Conservation (phyloP, 2,113 vertebrate species). For the Aptenodytes patagonicus region DNA sequence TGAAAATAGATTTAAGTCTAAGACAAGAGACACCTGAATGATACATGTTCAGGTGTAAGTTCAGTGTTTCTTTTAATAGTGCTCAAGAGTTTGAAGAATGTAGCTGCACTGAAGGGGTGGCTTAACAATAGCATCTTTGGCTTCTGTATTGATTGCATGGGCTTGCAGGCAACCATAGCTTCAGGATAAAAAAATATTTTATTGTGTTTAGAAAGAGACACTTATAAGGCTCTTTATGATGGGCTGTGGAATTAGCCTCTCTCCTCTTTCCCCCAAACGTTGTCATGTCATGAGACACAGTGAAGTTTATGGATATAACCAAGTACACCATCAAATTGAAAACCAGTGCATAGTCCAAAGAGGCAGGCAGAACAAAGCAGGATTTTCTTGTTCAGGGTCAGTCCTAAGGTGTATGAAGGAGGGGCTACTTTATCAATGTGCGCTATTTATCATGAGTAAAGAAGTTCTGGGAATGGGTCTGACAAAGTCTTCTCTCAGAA, state of each 20-base stretch:
- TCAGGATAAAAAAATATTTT: background rate
- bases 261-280: accelerated
- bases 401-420: background rate
- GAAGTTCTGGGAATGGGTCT: background rate
- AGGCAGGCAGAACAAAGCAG: background rate
- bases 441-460: background rate
- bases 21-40: background rate
- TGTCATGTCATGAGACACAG: background rate
- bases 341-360: background rate
- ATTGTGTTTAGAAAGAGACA: background rate
- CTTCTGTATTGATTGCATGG: background rate
- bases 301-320: background rate
- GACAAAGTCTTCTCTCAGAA: background rate
- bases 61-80: background rate
- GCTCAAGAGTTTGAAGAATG: background rate
- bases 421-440: background rate
- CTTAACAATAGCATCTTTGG: background rate
- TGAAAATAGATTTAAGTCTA: background rate
- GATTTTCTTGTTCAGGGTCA: background rate
- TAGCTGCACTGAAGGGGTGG: background rate
- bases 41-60: background rate
- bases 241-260: background rate
- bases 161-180: background rate
- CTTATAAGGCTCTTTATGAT: background rate
- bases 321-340: background rate